Evolutionary conservation across 2,888 invertebrate genomes (phyloP), one percentile per base, ranked within the genome.

Genomic region (Micoletzkya japonica): DNA sequence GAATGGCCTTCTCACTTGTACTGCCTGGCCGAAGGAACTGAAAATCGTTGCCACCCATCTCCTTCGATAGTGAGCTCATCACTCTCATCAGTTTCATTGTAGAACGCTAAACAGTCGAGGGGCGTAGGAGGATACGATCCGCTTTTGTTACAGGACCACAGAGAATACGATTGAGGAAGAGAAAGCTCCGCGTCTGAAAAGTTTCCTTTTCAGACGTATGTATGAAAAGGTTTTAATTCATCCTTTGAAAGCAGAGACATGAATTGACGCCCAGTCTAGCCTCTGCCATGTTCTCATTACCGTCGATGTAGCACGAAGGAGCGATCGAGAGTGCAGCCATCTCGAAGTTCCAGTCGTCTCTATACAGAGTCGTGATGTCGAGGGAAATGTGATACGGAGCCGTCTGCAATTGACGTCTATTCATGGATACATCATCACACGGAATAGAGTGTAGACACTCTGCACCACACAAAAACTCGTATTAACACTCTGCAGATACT

Each of bases 21-120:
- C 28, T 54, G 3, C 7, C 39, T 37, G 3, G 20, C 37, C 14
- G 17, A 17, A 4, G 64, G 64, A 36, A 54, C 37, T 37, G 28
- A 37, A 52, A 52, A 66, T 7, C 54, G 17, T 24, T 28, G 36
- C 39, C 54, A 66, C 37, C 64, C 64, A 52, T 52, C 10, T 20
- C 20, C 20, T 44, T 66, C 64, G 4, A 66, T 52, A 24, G n/a
- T 3, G 4, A 66, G 34, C 32, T 66, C 54, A 2, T 3, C n/a
- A 17, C 54, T 54, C 10, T 66, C 64, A 14, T 66, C 64, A 24
- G 64, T 66, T 37, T 54, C 64, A 1, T 36, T 54, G 64, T 66
- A 66, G 54, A 66, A 66, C 17, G 10, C 44, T 44, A 10, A 14
- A 20, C 10, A 44, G 44, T 14, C 10, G 10, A 44, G 10, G 20